phyloP scores from a whole-genome alignment of 2,113 vertebrate genomes.

The Melanocharis versteri region DNA sequence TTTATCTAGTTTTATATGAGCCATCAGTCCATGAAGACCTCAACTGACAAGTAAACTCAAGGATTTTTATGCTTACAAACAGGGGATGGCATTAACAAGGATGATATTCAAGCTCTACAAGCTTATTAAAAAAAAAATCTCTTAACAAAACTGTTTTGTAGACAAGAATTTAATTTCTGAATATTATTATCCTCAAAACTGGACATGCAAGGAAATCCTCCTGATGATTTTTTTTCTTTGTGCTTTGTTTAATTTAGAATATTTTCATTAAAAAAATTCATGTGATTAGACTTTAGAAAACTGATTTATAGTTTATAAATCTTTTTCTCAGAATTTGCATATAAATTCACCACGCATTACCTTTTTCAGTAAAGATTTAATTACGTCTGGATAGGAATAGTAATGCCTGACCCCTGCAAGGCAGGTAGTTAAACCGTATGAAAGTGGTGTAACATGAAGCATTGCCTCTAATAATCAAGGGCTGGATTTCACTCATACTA shows the following conservation, averaged over 20 bases:
- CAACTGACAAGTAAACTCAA: neutral
- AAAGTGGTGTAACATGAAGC: neutral
- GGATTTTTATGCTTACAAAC: neutral
- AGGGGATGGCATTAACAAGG: neutral
- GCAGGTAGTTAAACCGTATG: neutral
- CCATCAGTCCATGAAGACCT: neutral
- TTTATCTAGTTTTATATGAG: neutral
- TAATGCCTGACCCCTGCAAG: neutral
- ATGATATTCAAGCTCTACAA: neutral
- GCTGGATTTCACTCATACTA: neutral
- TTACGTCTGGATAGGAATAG: neutral
- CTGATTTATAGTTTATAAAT: neutral
- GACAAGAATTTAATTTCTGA: neutral
- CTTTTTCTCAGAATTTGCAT: neutral
- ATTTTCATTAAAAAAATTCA: neutral
- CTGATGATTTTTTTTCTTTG: neutral
- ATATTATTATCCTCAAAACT: neutral
- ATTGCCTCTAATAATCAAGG: neutral
- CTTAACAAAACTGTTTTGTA: neutral
- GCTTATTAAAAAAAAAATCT: neutral
- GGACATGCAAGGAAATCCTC: neutral
- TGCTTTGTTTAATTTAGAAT: neutral
- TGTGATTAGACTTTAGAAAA: neutral
- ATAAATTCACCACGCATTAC: neutral
- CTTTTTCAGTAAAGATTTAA: neutral